Base-by-base conservation (phyloP, 2,888 invertebrate species). In the Hyles lineata region DNA sequence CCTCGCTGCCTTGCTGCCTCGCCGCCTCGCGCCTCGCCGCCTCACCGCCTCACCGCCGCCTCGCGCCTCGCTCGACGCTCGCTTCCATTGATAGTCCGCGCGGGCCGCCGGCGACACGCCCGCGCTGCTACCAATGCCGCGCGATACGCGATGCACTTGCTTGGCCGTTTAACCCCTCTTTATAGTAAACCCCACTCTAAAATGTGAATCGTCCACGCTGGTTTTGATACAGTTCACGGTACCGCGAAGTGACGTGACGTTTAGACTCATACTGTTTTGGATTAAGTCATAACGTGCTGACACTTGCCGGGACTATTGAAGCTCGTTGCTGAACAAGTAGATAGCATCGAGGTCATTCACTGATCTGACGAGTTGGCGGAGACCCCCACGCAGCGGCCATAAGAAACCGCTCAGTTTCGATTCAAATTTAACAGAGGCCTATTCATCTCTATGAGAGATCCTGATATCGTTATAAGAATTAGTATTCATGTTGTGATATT, bases 321-420 rank as follows among this genome's bases (percentile, higher is more conserved):
- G 79, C 85, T 86, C 84, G 84, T 84, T 79, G 83, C 80, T 82
- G 75, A 78, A 78, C 80, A 80, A 83, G 77, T 83, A 84, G 87
- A 87, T 88, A 89, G 85, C 87, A 88, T 86, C 91, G 91, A 92
- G 93, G 93, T 90, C 91, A 90, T 90, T 89, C 89, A 93, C 89
- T 90, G 91, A 91, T 92, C 90, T 86, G 62, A 62, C 62, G 62
- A 89, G 90, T 85, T 81, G 81, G 79, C 82, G 77, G 79, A 75
- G 74, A 62, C 78, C 77, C 83, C 80, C 84, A 85, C 84, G 83
- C 84, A 82, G 83, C 80, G 78, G 76, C 77, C 80, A 77, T 81
- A 80, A 79, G 80, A 80, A 81, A 76, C 78, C 80, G 82, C 80
- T 79, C 76, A 77, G 79, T 80, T 81, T 23, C 23, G 50, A 77